Evolutionary conservation across 1,140 invertebrate genomes (phyloP).

Genomic region (Zaprionus africanus): DNA sequence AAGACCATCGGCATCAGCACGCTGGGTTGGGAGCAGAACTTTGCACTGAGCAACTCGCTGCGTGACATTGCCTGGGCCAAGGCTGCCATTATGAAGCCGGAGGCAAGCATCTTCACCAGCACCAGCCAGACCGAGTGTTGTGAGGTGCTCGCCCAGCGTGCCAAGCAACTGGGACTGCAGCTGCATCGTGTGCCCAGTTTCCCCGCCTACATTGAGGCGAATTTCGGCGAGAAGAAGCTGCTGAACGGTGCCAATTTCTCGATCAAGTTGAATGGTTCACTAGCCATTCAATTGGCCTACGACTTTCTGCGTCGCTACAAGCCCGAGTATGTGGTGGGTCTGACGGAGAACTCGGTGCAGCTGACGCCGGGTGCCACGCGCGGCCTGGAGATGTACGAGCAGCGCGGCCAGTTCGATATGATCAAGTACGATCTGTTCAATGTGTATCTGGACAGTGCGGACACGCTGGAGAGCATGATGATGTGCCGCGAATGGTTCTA

Average conservation of each 20-base stretch:
- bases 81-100: conserved; percentile 96
- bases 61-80: conserved; percentile 97
- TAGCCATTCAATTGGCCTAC: conserved; percentile 93
- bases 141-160: conserved; percentile 88
- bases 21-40: conserved; percentile 95
- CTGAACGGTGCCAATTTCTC: conserved; percentile 57
- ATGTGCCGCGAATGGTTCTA: conserved; percentile 94
- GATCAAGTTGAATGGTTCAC: conserved; percentile 89
- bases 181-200: conserved; percentile 55
- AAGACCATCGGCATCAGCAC: conserved; percentile 91
- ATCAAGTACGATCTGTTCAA: conserved; percentile 84
- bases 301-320: conserved; percentile 87
- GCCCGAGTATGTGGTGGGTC: conserved; percentile 53
- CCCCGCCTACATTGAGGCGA: conserved; percentile 43
- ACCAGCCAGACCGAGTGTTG: conserved; percentile 89
- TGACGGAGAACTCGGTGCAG: conserved; percentile 40
- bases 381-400: conserved; percentile 87
- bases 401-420: conserved; percentile 91
- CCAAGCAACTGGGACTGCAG: conserved; percentile 88
- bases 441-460: conserved; percentile 97
- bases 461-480: conserved; percentile 95
- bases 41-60: conserved; percentile 93
- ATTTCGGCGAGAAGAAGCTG: conserved; percentile 38
- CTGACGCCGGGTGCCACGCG: conserved; percentile 78
- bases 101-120: conserved; percentile 89